Evolutionary conservation across 1,140 invertebrate species (phyloP), one percentile per base, ranked within the genome.

Genomic region (Papilio xuthus): DNA sequence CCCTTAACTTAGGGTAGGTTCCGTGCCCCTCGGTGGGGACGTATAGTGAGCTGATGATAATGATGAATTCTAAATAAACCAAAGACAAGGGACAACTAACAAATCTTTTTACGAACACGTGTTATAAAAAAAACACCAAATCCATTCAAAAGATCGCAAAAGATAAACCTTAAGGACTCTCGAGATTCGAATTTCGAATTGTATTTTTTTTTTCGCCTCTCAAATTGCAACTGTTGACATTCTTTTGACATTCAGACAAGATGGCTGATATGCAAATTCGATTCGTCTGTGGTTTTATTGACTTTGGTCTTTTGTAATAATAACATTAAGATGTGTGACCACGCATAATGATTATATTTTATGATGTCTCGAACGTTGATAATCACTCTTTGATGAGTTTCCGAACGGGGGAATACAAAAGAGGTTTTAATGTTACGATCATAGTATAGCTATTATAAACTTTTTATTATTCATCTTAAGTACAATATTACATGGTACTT

Each of bases 251-350:
- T 77, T 78, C 77, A 80, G 79, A 63, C 82, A 86, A 89, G 87
- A 89, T 89, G 82, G 83, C 32, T 44, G 88, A 87, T 88, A 90
- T 90, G 88, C 83, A 86, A 86, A 90, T 89, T 60, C 53, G n/a
- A 70, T 80, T 77, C 78, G 78, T 50, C 18, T 79, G 69, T 72
- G 67, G 72, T 83, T 84, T 82, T 84, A 89, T 88, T 85, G 86
- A 89, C 86, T 86, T 77, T 77, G 56, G 60, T 78, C 77, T 80
- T 87, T 85, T 85, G 77, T 41, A 74, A 81, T 77, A 23, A 82
- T 60, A 63, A 77, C 26, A 63, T 60, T 67, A 78, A 67, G 72
- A 69, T 53, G 75, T 84, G 84, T 87, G 87, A 75, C 47, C 69
- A 23, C 78, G 87, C 87, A 88, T 88, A 84, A 83, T 79, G 70